Evolutionary conservation across 2,113 vertebrate genomes (phyloP).

Genomic region (Clarias macrocephalus): DNA sequence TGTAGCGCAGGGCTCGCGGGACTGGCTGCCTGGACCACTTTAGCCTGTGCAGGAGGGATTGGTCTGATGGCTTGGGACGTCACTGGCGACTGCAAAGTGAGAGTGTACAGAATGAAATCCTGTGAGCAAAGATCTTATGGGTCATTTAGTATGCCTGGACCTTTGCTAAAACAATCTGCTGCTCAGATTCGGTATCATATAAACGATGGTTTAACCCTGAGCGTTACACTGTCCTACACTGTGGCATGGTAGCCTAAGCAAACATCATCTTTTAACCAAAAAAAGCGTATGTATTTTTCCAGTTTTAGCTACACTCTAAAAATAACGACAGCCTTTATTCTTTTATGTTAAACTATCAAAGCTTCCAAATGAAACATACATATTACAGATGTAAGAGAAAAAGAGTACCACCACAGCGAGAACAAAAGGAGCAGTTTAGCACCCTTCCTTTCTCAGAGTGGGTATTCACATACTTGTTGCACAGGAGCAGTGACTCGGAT

Average conservation of each 20-base stretch:
- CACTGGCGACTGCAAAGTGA: slow-evolving; percentile 66
- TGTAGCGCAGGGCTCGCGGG: slow-evolving; percentile 65
- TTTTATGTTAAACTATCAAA: neutral
- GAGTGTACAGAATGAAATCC: neutral
- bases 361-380: neutral
- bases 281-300: neutral
- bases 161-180: neutral
- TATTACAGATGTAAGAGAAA: neutral
- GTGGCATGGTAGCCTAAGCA: neutral
- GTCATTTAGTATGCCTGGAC: neutral
- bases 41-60: slow-evolving; percentile 71
- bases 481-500: slow-evolving; percentile 76
- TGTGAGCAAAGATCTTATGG: too few species aligned
- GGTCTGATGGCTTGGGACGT: slow-evolving; percentile 71
- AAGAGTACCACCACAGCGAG: neutral
- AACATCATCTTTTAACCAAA: neutral
- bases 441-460: neutral
- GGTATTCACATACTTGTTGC: slow-evolving; percentile 67
- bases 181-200: neutral
- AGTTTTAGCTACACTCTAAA: neutral
- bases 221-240: neutral
- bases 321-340: neutral
- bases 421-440: neutral
- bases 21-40: slow-evolving; percentile 70
- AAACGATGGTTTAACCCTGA: neutral